Base-by-base conservation (phyloP, 2,888 invertebrate species). In the Lutraria lutraria region DNA sequence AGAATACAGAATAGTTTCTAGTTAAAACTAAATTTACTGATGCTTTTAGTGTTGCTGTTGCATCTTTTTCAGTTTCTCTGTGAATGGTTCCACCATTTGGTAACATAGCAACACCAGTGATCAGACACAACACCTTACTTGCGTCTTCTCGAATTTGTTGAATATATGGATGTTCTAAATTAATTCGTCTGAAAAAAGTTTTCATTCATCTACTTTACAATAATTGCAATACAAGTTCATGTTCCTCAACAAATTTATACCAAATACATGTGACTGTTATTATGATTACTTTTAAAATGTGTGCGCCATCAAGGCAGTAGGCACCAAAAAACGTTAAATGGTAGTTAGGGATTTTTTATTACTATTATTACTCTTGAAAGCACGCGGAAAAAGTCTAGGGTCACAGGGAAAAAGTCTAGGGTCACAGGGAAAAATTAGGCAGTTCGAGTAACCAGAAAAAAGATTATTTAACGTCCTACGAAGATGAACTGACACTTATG, bases 91-190 rank as follows among this genome's bases (percentile, higher is more conserved):
- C 93, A 53, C 92, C 92, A 53, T 92, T 82, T 3, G 85, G 88
- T n/a, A 94, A 89, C 21, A 85, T 79, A 1, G 89, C 91, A n/a
- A 94, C 92, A 31, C 92, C 93, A 0, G 93, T 92, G 31, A 94
- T 92, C 3, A 94, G 56, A 90, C 94, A 94, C 25, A 94, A 88
- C 13, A 87, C 89, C 52, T 93, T 93, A 43, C 85, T 85, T 4
- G 72, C 83, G 80, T 94, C 92, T 25, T 83, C 54, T 21, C 88
- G 80, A 0, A 93, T 87, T n/a, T 91, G 92, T 80, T 89, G 88
- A 19, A 94, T 91, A 34, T 90, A 87, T 0, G 88, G 89, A 83
- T 94, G 93, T n/a, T 92, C 86, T 72, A 94, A 76, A 82, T 94
- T 93, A 15, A 94, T 88, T 76, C 82, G 82, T 84, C 94, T 94